Evolutionary conservation across 2,888 invertebrate genomes (phyloP), one percentile per base, ranked within the genome.

Genomic region (Sylvicola fuscatus): DNA sequence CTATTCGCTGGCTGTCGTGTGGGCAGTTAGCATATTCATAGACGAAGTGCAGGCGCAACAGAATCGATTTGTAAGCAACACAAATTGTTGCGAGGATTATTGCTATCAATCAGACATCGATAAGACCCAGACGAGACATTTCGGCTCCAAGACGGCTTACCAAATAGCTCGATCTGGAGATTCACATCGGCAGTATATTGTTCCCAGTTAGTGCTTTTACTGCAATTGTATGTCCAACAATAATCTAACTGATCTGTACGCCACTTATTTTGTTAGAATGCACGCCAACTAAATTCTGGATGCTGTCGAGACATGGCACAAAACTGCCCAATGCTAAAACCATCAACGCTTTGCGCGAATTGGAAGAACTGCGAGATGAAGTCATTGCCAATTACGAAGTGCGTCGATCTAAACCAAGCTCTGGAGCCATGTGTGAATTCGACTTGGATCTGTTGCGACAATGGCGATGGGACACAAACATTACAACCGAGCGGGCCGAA

Each of bases 141-240:
- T 78, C 49, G 73, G 67, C 8, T 69, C 76, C 4, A 82, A 79
- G 58, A 82, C 83, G 0, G 71, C 81, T 0, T 86, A 84, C 50
- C 68, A 73, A 45, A 71, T 77, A 44, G 68, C 71, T 12, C 70
- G 66, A 40, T n/a, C 12, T 4, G 14, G 14, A 8, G 21, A 21
- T 21, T 21, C 21, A 4, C 21, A 21, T 21, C 21, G 21, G 21
- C 64, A 68, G 37, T 71, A 73, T 41, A 62, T 65, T 35, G 66
- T 80, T 29, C 72, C 72, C 44, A 69, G 80, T 79, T 57, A 66
- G 66, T 58, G 26, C 27, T 31, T 21, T 21, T 6, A 21, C 8
- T n/a, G n/a, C n/a, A 21, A 21, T 21, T 21, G 4, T 6, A 6
- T 21, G 8, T 21, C 8, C 4, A 21, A 6, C 8, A 21, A 21